Conservation (phyloP, 2,113 vertebrate genomes). For the Phylloscopus trochiloides region DNA sequence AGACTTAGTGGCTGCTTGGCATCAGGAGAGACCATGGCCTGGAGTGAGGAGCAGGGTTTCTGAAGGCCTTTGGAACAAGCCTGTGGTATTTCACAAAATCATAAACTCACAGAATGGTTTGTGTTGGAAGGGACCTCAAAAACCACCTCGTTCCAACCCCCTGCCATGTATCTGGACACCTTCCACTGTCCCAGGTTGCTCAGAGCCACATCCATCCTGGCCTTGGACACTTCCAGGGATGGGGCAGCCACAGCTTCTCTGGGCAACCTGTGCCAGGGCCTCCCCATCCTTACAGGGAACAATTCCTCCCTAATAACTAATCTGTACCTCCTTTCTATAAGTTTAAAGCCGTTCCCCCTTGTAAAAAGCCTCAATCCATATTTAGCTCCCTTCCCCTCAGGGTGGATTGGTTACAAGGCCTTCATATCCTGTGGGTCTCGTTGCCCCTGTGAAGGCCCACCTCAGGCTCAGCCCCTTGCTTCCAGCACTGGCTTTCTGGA, state of each 20-base stretch:
- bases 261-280: neutral
- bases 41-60: neutral
- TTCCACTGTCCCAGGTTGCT: neutral
- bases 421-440: fast-evolving
- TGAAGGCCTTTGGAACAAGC: neutral
- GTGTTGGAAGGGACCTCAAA: neutral
- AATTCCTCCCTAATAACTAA: neutral
- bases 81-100: neutral
- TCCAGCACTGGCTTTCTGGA: neutral
- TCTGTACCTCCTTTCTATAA: too few species aligned
- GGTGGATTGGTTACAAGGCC: neutral
- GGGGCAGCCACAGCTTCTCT: neutral
- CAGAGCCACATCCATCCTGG: neutral
- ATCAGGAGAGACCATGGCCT: neutral
- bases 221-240: neutral
- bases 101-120: neutral
- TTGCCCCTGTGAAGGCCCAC: neutral
- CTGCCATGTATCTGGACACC: neutral
- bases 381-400: neutral
- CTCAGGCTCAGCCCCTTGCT: neutral
- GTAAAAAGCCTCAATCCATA: neutral
- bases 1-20: neutral
- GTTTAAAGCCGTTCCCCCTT: neutral
- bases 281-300: neutral
- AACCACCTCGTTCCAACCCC: fast-evolving